Percentiles rank a stretch among this genome's conserved stretches.
Conservation (phyloP, 2,113 vertebrate species). For the Scalopus aquaticus region DNA sequence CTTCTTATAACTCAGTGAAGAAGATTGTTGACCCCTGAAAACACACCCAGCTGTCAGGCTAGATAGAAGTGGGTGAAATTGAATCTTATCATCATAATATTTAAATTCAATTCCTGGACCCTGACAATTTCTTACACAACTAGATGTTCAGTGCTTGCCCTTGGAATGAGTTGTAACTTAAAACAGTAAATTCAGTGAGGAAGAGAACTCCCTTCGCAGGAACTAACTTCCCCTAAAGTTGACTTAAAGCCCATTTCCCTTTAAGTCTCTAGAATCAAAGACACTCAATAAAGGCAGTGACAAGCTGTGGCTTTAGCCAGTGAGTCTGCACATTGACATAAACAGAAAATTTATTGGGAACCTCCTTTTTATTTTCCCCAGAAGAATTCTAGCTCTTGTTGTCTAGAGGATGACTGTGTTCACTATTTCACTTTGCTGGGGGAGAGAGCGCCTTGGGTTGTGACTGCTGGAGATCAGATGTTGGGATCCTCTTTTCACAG, state of each 20-base stretch:
- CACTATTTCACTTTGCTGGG: background rate
- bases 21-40: background rate
- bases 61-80: background rate
- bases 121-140: background rate
- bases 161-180: background rate
- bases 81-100: background rate
- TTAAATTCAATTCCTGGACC: background rate
- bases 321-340: background rate
- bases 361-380: background rate
- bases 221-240: background rate
- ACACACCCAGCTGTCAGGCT: background rate
- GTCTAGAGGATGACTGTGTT: background rate
- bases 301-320: too few species aligned
- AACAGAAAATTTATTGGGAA: too few species aligned
- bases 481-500: constrained; percentile 74
- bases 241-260: background rate
- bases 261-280: background rate
- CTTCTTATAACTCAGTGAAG: background rate
- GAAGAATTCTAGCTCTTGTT: background rate
- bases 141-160: background rate
- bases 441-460: rapidly evolving
- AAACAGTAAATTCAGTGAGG: background rate
- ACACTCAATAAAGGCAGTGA: background rate
- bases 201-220: background rate
- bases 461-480: background rate